Percentiles rank a stretch among this genome's conserved stretches.
Conservation (phyloP, 2,888 invertebrate genomes). For the Limnephilus marmoratus region DNA sequence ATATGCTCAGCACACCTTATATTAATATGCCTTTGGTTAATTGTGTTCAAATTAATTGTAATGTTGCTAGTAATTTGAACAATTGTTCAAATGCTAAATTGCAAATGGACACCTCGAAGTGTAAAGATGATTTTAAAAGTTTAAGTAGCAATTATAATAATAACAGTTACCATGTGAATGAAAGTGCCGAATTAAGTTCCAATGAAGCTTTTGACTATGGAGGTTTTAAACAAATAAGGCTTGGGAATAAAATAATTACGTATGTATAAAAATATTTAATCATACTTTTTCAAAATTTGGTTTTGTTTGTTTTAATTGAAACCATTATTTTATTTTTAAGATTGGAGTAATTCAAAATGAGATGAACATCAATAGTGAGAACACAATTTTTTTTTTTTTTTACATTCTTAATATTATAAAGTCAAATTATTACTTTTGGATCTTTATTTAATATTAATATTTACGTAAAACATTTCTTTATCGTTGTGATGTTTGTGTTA, state of each 20-base stretch:
- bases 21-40: background rate
- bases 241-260: conserved; percentile 65
- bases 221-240: conserved; percentile 64
- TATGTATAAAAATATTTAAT: conserved; percentile 43
- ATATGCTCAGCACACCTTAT: background rate
- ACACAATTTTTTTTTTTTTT: background rate
- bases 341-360: background rate
- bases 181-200: conserved; percentile 15
- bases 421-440: background rate
- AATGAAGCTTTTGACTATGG: conserved; percentile 62
- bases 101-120: background rate
- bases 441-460: background rate
- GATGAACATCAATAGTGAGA: background rate
- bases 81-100: conserved; percentile 3
- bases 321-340: background rate
- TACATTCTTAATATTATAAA: background rate
- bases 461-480: background rate
- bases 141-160: conserved; percentile 26
- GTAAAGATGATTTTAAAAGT: background rate
- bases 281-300: background rate
- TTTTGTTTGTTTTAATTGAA: background rate
- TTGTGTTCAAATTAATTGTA: conserved; percentile 26
- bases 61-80: background rate
- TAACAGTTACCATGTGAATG: background rate
- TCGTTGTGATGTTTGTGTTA: background rate